These are phyloP conservation scores for Sitta carolinensis DNA, from an alignment of 2,797 vertebrate species.

Conservation along the genomic window DNA sequence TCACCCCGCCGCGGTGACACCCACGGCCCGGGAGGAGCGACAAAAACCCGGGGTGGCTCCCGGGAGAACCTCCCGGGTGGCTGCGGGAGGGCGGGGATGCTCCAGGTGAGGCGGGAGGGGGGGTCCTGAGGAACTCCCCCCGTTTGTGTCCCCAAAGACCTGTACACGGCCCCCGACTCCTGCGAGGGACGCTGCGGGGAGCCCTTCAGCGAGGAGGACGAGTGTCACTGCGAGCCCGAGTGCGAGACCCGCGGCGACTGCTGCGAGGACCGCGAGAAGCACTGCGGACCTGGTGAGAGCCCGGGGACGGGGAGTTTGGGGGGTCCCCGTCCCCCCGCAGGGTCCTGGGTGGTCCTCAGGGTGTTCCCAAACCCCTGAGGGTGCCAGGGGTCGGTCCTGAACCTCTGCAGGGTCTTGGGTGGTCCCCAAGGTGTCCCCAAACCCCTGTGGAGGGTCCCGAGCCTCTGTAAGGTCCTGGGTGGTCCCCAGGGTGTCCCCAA, in stretches of 20 bases:
- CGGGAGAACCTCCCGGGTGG: no score
- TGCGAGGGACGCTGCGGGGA: conserved; percentile 74
- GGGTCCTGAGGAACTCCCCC: not conserved
- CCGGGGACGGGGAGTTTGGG: accelerated
- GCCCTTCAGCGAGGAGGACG: conserved; percentile 42
- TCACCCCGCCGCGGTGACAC: not conserved
- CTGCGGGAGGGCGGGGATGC: accelerated
- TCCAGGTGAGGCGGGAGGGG: no score
- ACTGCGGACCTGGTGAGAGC: conserved; percentile 46
- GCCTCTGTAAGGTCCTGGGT: no score
- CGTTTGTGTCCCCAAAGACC: not conserved
- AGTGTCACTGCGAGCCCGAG: conserved; percentile 70
- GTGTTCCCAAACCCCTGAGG: not conserved
- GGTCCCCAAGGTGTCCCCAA: not conserved
- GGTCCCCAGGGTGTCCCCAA: not conserved
- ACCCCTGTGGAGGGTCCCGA: no score
- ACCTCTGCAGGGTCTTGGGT: not conserved
- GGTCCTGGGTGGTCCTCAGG: not conserved
- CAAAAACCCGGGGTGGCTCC: no score
- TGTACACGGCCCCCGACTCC: conserved; percentile 62
- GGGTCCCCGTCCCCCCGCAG: not conserved
- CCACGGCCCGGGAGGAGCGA: not conserved
- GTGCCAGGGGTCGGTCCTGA: not conserved
- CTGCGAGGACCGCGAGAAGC: conserved; percentile 62
- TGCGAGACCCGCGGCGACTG: conserved; percentile 55